These are phyloP conservation scores for Sapajus apella DNA, from an alignment of 2,113 vertebrate genomes.

Conservation along the genomic window DNA sequence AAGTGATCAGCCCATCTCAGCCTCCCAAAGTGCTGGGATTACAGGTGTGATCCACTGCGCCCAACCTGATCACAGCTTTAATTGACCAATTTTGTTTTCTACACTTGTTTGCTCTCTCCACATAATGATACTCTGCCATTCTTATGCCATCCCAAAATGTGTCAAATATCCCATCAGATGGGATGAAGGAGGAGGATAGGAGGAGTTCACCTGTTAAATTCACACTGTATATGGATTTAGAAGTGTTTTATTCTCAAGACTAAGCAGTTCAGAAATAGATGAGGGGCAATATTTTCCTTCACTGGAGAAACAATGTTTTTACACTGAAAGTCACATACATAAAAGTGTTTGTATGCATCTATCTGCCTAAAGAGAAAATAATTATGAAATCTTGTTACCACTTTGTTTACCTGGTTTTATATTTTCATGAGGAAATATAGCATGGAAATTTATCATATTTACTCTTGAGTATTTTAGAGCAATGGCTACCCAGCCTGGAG, in stretches of 20 bases:
- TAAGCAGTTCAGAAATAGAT: not conserved
- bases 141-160: not conserved
- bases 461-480: not conserved
- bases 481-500: not conserved
- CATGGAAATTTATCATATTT: not conserved
- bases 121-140: not conserved
- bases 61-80: not conserved
- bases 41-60: too few species aligned
- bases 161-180: not conserved
- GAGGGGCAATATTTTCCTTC: not conserved
- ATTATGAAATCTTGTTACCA: not conserved
- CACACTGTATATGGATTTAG: not conserved
- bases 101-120: not conserved
- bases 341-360: not conserved
- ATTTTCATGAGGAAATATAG: slow-evolving; percentile 17
- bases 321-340: not conserved
- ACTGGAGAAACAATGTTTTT: not conserved
- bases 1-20: too few species aligned
- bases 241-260: not conserved
- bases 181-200: not conserved
- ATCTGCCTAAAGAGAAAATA: not conserved
- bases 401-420: not conserved
- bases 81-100: not conserved
- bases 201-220: not conserved
- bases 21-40: too few species aligned